These are phyloP conservation scores for Daboia siamensis DNA, from an alignment of 2,113 vertebrate genomes.

Conservation along the genomic window DNA sequence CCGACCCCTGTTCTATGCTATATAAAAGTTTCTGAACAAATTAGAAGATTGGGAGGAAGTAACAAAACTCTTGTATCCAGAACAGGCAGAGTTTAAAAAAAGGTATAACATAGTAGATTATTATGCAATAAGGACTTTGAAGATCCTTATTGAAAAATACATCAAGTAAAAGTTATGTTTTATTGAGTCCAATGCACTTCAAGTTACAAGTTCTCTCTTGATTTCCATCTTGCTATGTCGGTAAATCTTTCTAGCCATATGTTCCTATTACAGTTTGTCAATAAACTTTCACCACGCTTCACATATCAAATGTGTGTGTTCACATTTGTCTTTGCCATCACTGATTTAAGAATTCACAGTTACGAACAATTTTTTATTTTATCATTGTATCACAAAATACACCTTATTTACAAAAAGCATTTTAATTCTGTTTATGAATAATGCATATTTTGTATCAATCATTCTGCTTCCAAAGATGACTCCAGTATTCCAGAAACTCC, in stretches of 20 bases:
- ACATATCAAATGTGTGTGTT: background rate
- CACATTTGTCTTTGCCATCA: background rate
- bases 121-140: background rate
- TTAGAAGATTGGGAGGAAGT: no score
- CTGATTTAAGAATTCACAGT: background rate
- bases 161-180: background rate
- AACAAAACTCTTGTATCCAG: no score
- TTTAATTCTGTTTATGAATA: background rate
- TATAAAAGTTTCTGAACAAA: no score
- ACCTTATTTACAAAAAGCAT: background rate
- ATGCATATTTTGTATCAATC: background rate
- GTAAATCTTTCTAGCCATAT: background rate
- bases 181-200: background rate
- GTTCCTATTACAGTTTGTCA: fast-evolving
- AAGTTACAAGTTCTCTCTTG: background rate
- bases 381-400: background rate
- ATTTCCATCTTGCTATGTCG: background rate
- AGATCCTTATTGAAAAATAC: background rate
- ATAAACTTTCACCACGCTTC: background rate
- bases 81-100: no score
- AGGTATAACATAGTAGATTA: no score
- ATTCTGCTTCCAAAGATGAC: constrained; percentile 57
- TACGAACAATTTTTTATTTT: background rate
- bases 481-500: constrained; percentile 71
- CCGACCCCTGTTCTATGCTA: no score